phyloP scores from a whole-genome alignment of 1,140 invertebrate genomes.

The Ceratitis capitata region DNA sequence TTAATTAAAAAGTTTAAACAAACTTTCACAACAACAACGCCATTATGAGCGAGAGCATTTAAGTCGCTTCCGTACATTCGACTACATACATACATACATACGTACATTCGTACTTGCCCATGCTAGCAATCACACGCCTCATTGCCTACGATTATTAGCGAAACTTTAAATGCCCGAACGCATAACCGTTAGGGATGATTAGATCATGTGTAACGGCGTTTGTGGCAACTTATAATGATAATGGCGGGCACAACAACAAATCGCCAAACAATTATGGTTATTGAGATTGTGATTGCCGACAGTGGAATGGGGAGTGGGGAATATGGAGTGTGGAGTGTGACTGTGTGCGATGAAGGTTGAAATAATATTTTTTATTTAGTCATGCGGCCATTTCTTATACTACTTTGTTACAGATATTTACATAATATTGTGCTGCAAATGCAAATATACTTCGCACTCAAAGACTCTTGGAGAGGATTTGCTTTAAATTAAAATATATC shows the following conservation, averaged over 20 bases:
- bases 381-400: no score
- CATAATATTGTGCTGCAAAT: no score
- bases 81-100: background rate
- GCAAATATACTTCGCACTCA: no score
- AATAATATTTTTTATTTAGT: no score
- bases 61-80: no score
- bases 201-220: background rate
- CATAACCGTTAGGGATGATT: background rate
- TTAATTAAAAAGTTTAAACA: conserved; percentile 18
- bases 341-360: background rate
- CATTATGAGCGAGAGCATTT: background rate
- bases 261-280: background rate
- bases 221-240: background rate
- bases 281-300: no score
- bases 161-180: background rate
- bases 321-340: background rate
- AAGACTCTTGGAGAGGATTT: no score
- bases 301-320: no score
- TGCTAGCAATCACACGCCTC: background rate
- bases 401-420: no score
- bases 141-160: background rate
- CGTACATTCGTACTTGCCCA: background rate
- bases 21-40: background rate
- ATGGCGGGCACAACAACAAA: background rate
- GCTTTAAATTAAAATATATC: no score